Percentiles rank a stretch among this genome's conserved stretches.
phyloP scores from a whole-genome alignment of 2,797 vertebrate genomes.

The Cossypha heuglini region DNA sequence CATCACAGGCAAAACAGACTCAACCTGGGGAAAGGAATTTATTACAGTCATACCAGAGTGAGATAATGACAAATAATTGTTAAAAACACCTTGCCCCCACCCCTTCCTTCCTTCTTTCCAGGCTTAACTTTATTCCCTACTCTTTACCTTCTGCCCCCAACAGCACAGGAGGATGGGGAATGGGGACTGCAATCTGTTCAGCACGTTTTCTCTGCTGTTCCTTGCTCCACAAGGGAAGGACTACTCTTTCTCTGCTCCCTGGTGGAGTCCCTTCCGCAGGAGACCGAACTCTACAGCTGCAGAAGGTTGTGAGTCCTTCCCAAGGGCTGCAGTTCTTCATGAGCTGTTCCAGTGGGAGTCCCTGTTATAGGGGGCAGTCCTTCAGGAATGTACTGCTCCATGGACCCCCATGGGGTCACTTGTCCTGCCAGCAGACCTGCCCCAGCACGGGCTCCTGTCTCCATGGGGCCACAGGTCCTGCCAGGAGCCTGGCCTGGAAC shows the following conservation, averaged over 20 bases:
- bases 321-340: not conserved
- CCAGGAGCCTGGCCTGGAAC: not conserved
- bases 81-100: not conserved
- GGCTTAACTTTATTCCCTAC: not conserved
- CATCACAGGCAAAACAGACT: not conserved
- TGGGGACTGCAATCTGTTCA: not conserved
- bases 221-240: not conserved
- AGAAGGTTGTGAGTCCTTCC: not conserved
- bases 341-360: not conserved
- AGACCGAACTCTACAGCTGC: not conserved
- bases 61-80: not conserved
- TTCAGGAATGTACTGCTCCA: not conserved
- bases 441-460: not conserved
- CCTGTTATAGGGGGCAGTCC: not conserved
- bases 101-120: not conserved
- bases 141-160: not conserved
- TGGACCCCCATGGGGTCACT: fast-evolving
- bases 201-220: fast-evolving
- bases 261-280: not conserved
- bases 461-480: not conserved
- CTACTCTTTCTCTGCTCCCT: not conserved
- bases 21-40: not conserved
- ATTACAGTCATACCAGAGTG: not conserved
- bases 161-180: too few species aligned
- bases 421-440: not conserved